Percentiles rank a stretch among this genome's conserved stretches.
Conservation (phyloP, 2,888 invertebrate species). For the Polyommatus icarus region DNA sequence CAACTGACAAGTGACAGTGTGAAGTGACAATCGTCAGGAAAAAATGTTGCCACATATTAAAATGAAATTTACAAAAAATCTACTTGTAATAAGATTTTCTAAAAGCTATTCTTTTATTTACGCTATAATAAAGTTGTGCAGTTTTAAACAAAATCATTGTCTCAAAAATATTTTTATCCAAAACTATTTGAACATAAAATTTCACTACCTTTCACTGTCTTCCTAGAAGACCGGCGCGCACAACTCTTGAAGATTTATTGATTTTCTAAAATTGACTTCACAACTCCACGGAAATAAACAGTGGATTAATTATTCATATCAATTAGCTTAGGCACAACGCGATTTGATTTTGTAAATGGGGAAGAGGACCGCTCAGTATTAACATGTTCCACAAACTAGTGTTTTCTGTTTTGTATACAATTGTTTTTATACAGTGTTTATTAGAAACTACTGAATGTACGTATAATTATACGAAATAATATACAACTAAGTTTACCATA, state of each 20-base stretch:
- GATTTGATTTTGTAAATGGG: conserved; percentile 25
- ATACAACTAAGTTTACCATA: not conserved
- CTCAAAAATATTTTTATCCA: not conserved
- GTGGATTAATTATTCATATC: conserved; percentile 27
- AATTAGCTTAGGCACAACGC: conserved; percentile 17
- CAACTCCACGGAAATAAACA: conserved; percentile 10
- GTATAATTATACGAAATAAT: conserved; percentile 10
- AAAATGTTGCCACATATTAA: not conserved
- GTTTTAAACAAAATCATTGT: not conserved
- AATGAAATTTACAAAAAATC: not conserved
- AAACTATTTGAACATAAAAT: not conserved
- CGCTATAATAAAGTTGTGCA: not conserved
- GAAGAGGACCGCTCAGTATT: not conserved
- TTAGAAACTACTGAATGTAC: conserved; percentile 28
- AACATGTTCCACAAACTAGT: conserved; percentile 29
- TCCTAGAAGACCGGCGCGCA: not conserved
- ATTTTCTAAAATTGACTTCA: conserved; percentile 21
- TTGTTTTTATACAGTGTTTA: conserved; percentile 30
- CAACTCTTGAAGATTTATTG: conserved; percentile 19
- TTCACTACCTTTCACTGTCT: no score
- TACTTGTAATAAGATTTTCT: not conserved
- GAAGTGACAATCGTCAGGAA: conserved; percentile 47
- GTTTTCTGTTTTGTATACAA: conserved; percentile 28
- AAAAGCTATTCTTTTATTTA: not conserved
- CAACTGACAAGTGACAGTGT: conserved; percentile 33